Evolutionary conservation across 2,113 vertebrate species (phyloP).

Genomic region (Ciconia boyciana): DNA sequence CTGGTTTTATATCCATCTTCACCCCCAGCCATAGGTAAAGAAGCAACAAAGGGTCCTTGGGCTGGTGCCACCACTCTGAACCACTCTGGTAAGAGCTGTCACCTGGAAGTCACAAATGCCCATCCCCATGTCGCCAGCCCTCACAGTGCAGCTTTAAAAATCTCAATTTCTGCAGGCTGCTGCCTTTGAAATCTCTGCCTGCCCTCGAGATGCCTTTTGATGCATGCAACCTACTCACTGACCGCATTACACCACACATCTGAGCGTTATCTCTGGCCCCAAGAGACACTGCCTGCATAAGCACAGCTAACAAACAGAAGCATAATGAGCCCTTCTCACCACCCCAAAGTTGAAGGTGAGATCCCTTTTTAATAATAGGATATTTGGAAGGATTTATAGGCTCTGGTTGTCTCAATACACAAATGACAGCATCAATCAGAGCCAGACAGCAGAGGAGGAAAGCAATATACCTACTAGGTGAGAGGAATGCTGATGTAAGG

Average conservation of each 20-base stretch:
- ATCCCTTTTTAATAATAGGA: slow-evolving; percentile 52
- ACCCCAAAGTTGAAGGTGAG: slow-evolving; percentile 50
- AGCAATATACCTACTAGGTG: slow-evolving; percentile 45
- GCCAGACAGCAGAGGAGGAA: slow-evolving; percentile 35
- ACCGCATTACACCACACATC: not conserved
- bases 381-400: slow-evolving; percentile 56
- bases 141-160: not conserved
- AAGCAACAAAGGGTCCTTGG: not conserved
- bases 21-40: not conserved
- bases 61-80: not conserved
- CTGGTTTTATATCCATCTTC: not conserved
- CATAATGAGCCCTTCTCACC: not conserved
- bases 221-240: not conserved
- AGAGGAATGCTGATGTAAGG: slow-evolving; percentile 51
- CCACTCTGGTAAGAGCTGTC: not conserved
- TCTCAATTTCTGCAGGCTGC: not conserved
- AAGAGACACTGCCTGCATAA: not conserved
- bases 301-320: slow-evolving; percentile 31
- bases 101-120: not conserved
- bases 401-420: slow-evolving; percentile 44
- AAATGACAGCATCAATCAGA: slow-evolving; percentile 61
- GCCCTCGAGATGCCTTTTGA: not conserved
- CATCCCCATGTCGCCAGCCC: not conserved
- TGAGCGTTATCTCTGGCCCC: not conserved
- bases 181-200: slow-evolving; percentile 23